Evolutionary conservation across 1,140 invertebrate species (phyloP).

Genomic region (Trichonephila clavata): DNA sequence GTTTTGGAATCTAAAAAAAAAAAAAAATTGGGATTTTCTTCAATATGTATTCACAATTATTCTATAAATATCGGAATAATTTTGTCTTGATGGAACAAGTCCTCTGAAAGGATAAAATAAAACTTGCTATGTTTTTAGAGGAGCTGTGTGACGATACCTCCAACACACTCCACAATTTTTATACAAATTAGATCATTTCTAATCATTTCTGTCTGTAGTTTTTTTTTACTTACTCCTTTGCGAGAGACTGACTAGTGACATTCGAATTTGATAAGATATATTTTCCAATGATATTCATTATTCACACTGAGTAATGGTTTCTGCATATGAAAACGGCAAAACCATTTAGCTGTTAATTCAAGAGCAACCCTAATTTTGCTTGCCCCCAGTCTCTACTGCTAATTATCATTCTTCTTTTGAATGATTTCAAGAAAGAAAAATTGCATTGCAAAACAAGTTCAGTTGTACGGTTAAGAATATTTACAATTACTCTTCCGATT

Average conservation of each 20-base stretch:
- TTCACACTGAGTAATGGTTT: not conserved
- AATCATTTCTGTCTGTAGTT: too few relatives aligned
- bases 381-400: not conserved
- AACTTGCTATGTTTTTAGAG: too few relatives aligned
- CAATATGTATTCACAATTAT: too few relatives aligned
- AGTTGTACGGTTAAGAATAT: not conserved
- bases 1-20: too few relatives aligned
- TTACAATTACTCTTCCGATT: not conserved
- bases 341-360: not conserved
- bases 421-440: not conserved
- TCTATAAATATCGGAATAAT: too few relatives aligned
- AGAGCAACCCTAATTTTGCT: not conserved
- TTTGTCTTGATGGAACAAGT: too few relatives aligned
- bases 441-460: not conserved
- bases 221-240: too few relatives aligned
- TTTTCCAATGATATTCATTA: not conserved
- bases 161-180: too few relatives aligned
- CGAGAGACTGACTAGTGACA: not conserved
- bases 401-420: not conserved
- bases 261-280: slow-evolving; percentile 5
- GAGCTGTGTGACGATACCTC: too few relatives aligned
- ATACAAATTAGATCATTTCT: too few relatives aligned
- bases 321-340: not conserved
- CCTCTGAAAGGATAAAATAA: too few relatives aligned
- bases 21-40: too few relatives aligned